These are phyloP conservation scores for Chionis minor DNA, from an alignment of 2,113 vertebrate genomes.

Conservation along the genomic window DNA sequence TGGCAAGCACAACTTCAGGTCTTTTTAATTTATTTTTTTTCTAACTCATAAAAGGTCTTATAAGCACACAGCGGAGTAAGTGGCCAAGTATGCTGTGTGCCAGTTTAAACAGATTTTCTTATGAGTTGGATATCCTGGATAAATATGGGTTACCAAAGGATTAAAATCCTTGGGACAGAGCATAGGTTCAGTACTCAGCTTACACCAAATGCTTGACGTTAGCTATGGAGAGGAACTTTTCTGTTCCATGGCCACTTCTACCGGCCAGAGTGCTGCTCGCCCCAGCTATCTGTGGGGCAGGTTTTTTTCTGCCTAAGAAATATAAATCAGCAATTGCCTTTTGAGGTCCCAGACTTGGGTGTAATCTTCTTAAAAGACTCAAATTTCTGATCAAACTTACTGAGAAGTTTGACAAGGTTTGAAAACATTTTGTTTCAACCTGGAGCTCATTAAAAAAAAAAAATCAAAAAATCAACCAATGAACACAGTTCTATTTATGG, in stretches of 20 bases:
- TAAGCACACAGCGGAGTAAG: neutral
- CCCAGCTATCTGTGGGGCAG: neutral
- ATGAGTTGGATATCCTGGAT: neutral
- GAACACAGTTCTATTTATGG: neutral
- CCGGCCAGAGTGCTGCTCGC: neutral
- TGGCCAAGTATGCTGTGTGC: accelerated
- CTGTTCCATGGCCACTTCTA: neutral
- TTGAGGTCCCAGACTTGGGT: neutral
- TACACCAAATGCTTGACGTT: neutral
- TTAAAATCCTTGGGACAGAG: neutral
- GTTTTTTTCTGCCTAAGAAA: neutral
- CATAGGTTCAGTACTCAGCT: neutral
- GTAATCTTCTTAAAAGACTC: neutral
- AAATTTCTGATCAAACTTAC: neutral
- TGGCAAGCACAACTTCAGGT: neutral
- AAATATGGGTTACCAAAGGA: neutral
- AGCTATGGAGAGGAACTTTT: neutral
- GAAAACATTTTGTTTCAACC: neutral
- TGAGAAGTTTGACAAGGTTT: neutral
- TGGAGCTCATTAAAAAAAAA: neutral
- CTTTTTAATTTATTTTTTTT: neutral
- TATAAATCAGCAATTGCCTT: neutral
- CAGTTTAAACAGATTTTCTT: neutral
- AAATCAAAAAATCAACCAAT: neutral
- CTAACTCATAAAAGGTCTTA: neutral